These are phyloP conservation scores for Dryadula phaetusa DNA, from an alignment of 2,888 invertebrate species.

Conservation along the genomic window DNA sequence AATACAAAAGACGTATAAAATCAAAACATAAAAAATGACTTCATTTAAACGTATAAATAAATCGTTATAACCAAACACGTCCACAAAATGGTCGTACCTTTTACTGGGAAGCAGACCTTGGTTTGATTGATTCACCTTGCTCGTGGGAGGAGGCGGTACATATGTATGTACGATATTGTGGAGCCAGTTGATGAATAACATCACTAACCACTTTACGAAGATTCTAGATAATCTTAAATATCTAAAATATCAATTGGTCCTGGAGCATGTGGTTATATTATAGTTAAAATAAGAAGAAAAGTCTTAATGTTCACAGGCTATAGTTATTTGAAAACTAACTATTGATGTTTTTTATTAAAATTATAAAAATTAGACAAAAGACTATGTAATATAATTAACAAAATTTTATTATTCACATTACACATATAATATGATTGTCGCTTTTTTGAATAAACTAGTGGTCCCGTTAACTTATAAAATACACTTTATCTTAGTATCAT, in stretches of 20 bases:
- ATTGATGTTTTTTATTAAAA: too few species aligned
- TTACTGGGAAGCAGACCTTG: slow-evolving; percentile 69
- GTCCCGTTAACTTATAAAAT: too few species aligned
- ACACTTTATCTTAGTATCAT: too few species aligned
- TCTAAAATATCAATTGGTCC: background rate
- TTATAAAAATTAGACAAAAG: too few species aligned
- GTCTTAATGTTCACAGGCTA: too few species aligned
- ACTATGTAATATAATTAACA: too few species aligned
- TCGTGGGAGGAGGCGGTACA: slow-evolving; percentile 63
- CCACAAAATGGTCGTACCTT: slow-evolving; percentile 64
- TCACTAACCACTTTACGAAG: slow-evolving; percentile 1
- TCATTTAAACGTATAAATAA: slow-evolving; percentile 16
- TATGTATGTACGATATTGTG: slow-evolving; percentile 49
- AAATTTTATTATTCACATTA: too few species aligned
- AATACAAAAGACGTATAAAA: background rate
- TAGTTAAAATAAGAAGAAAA: too few species aligned
- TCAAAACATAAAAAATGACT: background rate
- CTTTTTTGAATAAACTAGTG: too few species aligned
- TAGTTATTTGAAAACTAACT: too few species aligned
- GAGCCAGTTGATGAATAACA: slow-evolving; percentile 53
- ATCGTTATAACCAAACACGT: slow-evolving; percentile 36
- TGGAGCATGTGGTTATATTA: too few species aligned
- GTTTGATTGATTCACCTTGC: slow-evolving; percentile 75
- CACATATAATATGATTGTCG: too few species aligned
- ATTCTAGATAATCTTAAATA: background rate